Evolutionary conservation across 2,797 vertebrate genomes (phyloP), one percentile per base, ranked within the genome.

Genomic region (Pyrocephalus nanus): DNA sequence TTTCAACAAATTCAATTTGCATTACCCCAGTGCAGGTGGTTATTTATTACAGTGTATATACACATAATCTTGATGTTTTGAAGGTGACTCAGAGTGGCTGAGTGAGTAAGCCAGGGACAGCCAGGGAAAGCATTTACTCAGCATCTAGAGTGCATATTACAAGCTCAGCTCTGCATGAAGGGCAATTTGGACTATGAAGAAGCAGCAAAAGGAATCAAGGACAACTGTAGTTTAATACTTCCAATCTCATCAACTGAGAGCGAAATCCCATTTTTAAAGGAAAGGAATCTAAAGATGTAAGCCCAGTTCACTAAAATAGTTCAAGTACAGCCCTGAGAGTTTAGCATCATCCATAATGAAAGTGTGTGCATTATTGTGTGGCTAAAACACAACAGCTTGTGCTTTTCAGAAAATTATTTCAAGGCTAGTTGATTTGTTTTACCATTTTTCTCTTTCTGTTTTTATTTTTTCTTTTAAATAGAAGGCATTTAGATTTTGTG

Each of bases 111-210:
- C 93, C 97, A 97, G 97, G 96, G 97, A 97, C 94, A 96, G 93
- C 50, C 80, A 96, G 91, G 66, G 93, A 98, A 97, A 97, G 90
- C 98, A 98, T 99, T 98, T 98, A 98, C 98, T 99, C 98, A 98
- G 98, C 93, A 97, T 98, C 98, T 97, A 97, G 98, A 98, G 98
- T 97, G 96, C 91, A 58, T 97, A 98, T 98, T 98, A 98, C 97
- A 98, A 98, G 98, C 98, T 98, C 97, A 98, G 97, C 97, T 98
- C 98, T 96, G 97, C 98, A 98, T 98, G 98, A 99, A 99, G 98
- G 98, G 97, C 98, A 99, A 98, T 98, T 98, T 99, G 97, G 96
- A 98, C 97, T 91, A 95, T 97, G 97, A 98, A 98, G 97, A 98
- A 98, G 96, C 80, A 96, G 97, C 95, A 95, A 95, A 96, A 94